Evolutionary conservation across 2,888 invertebrate genomes (phyloP).

Genomic region (Lathronympha strigana): DNA sequence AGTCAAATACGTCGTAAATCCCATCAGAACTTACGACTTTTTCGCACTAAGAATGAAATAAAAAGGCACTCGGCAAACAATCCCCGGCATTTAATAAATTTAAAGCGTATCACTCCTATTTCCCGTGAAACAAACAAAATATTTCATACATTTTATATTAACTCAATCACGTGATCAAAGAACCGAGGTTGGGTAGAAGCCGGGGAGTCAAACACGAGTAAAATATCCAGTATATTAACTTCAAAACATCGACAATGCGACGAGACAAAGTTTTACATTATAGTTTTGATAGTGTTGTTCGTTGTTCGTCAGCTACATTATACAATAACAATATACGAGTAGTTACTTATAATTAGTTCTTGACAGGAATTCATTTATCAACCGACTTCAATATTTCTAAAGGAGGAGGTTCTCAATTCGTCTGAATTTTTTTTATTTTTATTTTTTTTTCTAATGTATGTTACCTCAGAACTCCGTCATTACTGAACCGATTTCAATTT

Average conservation of each 20-base stretch:
- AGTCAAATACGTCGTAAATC: background rate
- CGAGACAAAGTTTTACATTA: background rate
- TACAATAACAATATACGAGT: too few species aligned
- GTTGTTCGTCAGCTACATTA: too few species aligned
- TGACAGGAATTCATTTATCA: too few species aligned
- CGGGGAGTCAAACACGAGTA: constrained; percentile 45
- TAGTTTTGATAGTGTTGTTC: too few species aligned
- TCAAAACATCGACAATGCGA: background rate
- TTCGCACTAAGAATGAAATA: constrained; percentile 1
- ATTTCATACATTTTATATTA: constrained; percentile 47
- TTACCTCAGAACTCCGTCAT: too few species aligned
- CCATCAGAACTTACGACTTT: background rate
- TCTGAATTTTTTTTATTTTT: too few species aligned
- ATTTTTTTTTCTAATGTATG: too few species aligned
- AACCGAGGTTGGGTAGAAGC: constrained; percentile 48
- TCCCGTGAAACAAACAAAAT: constrained; percentile 37
- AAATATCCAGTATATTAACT: constrained; percentile 1
- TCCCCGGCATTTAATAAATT: constrained; percentile 37
- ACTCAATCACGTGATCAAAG: constrained; percentile 63
- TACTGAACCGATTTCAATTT: too few species aligned
- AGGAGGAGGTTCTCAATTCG: too few species aligned
- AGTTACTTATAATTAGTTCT: too few species aligned
- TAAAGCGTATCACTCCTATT: constrained; percentile 34
- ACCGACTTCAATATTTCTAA: too few species aligned
- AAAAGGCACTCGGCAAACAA: constrained; percentile 34